Evolutionary conservation across 2,113 vertebrate species (phyloP).

Genomic region (Ophthalmolycus amberensis): DNA sequence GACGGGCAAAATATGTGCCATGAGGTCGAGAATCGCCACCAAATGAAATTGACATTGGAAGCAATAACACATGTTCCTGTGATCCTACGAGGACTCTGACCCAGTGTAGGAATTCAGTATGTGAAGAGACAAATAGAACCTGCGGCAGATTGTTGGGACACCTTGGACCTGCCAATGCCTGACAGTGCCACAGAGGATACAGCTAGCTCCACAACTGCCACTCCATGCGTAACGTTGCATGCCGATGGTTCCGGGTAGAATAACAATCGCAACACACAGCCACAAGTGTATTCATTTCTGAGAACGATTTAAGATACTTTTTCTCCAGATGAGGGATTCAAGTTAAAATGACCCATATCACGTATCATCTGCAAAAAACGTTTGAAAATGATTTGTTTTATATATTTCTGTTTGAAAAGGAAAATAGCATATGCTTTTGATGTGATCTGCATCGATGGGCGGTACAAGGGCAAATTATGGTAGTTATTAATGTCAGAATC

Average conservation of each 20-base stretch:
- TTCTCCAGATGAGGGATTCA: background rate
- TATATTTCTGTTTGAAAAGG: background rate
- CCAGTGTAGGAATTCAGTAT: background rate
- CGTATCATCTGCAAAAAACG: background rate
- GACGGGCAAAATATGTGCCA: slow-evolving; percentile 17
- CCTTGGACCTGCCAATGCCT: slow-evolving; percentile 21
- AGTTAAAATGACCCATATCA: background rate
- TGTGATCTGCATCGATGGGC: background rate
- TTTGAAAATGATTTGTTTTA: background rate
- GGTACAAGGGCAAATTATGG: background rate
- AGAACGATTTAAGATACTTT: background rate
- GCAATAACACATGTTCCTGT: slow-evolving; percentile 26
- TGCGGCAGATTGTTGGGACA: slow-evolving; percentile 34
- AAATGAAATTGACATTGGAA: slow-evolving; percentile 28
- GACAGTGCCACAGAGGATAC: slow-evolving; percentile 23
- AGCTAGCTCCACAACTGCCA: slow-evolving; percentile 16
- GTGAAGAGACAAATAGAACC: slow-evolving; percentile 13
- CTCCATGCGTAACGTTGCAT: background rate
- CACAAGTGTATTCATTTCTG: slow-evolving; percentile 11
- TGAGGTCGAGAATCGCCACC: slow-evolving; percentile 18
- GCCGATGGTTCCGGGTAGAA: slow-evolving; percentile 3
- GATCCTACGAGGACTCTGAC: slow-evolving; percentile 2
- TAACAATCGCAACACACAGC: slow-evolving; percentile 9
- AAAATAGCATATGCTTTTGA: background rate
- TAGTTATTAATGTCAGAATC: slow-evolving; percentile 9